Conservation (phyloP, 2,113 vertebrate genomes). For the Neopipo cinnamomea region DNA sequence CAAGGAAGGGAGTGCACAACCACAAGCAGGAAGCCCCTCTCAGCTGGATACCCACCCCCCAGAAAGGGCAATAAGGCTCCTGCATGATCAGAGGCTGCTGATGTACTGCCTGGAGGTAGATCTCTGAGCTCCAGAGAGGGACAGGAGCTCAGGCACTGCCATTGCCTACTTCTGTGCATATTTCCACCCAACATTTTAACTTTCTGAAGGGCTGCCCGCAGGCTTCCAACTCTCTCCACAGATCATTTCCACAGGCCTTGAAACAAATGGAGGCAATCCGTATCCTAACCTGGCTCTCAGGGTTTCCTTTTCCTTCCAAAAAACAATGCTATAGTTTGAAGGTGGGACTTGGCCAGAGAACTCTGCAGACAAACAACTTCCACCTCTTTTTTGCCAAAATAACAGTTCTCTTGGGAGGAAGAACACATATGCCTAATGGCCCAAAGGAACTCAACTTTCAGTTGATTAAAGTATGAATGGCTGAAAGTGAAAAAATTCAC, state of each 20-base stretch:
- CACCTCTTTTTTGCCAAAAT: not conserved
- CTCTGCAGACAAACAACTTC: conserved; percentile 23
- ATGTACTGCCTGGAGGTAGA: rapidly evolving
- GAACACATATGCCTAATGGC: not conserved
- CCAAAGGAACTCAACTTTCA: not conserved
- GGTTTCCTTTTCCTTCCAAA: conserved; percentile 47
- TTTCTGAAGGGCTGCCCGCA: not conserved
- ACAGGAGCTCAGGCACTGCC: not conserved
- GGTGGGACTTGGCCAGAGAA: not conserved
- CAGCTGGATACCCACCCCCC: not conserved
- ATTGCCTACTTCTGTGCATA: not conserved
- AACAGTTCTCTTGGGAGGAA: conserved; percentile 17
- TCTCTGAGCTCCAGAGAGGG: not conserved
- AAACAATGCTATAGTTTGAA: not conserved
- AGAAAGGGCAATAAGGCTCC: not conserved
- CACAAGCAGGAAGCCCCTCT: not conserved
- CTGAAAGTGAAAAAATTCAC: not conserved
- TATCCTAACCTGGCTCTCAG: not conserved
- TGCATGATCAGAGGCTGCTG: not conserved
- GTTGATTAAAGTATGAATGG: conserved; percentile 19
- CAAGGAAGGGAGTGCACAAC: not conserved
- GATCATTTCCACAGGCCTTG: not conserved
- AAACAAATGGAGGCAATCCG: not conserved
- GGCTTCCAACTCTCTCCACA: not conserved
- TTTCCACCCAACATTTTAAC: not conserved